Evolutionary conservation across 2,888 invertebrate genomes (phyloP), one percentile per base, ranked within the genome.

Genomic region (Agrochola circellaris): DNA sequence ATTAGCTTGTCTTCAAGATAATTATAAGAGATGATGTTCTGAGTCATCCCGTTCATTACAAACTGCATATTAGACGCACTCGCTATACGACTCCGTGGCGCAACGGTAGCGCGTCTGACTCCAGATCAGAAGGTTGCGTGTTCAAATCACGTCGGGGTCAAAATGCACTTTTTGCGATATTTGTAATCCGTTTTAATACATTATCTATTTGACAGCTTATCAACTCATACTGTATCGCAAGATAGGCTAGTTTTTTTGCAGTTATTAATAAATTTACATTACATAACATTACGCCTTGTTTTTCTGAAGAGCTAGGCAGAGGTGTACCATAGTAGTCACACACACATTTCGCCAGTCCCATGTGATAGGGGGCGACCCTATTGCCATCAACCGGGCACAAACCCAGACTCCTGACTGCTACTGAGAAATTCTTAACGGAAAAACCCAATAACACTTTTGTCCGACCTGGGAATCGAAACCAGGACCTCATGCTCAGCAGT

Each of bases 61-160:
- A 69, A 72, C 56, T 86, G 86, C 45, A 86, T 72, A n/a, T 84
- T 84, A 23, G 23, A 13, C 9, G 1, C 1, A 0, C 0, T 13
- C 0, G 11, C 0, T 9, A 11, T 3, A n/a, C 0, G 86, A 87
- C 89, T 87, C 86, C 88, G 84, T 87, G 88, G 89, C 87, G 89
- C 89, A 88, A 89, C 86, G 88, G 86, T 89, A 89, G 88, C 87
- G 98, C 98, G 98, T 98, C 98, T 98, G 98, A 98, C 98, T 99
- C 98, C 98, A 98, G 98, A 98, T 98, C 98, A 98, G 98, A 98
- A 98, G 98, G 98, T 98, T 98, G 98, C 98, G 98, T 98, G 98
- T 98, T 98, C 98, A 98, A 98, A 98, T 98, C 98, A 98, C 98
- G 98, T 98, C 98, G 98, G 98, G 98, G 98, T 98, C 98, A 98